Conservation (phyloP, 1,140 invertebrate genomes). For the Sitophilus oryzae region DNA sequence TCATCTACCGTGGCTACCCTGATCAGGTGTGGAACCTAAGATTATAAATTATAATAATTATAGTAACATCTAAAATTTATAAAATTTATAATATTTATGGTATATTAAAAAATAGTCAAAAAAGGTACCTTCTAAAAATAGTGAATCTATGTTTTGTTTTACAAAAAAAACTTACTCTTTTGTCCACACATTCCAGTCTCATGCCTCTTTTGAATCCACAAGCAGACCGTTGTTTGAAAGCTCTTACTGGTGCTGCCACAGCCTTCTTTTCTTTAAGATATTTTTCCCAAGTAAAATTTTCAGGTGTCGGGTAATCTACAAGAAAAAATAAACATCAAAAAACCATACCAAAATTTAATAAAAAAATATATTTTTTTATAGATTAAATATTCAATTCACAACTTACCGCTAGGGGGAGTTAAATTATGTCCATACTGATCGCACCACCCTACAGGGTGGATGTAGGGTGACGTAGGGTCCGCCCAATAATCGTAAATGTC, state of each 20-base stretch:
- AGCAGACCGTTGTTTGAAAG: slow-evolving; percentile 73
- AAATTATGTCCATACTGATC: slow-evolving; percentile 70
- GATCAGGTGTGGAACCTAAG: slow-evolving; percentile 65
- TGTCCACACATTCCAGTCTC: slow-evolving; percentile 89
- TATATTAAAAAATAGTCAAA: too few relatives aligned
- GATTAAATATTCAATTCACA: slow-evolving; percentile 4
- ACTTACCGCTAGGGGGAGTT: slow-evolving; percentile 80
- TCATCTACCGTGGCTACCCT: slow-evolving; percentile 79
- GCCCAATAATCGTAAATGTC: slow-evolving; percentile 93
- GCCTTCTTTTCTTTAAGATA: slow-evolving; percentile 76
- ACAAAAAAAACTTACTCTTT: slow-evolving; percentile 50
- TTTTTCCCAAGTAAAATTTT: slow-evolving; percentile 76
- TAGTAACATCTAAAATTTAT: not conserved
- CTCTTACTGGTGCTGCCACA: slow-evolving; percentile 68
- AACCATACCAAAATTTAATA: not conserved
- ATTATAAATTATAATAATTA: not conserved
- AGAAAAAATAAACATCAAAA: slow-evolving; percentile 6
- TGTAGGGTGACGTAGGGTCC: slow-evolving; percentile 81
- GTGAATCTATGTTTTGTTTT: too few relatives aligned
- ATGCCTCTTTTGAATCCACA: slow-evolving; percentile 81
- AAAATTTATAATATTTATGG: not conserved
- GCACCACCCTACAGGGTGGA: slow-evolving; percentile 92
- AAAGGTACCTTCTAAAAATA: too few relatives aligned
- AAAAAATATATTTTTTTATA: not conserved
- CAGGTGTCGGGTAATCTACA: slow-evolving; percentile 63